A percentile compares a stretch with the other conserved stretches of the same genome.
Evolutionary conservation across 2,113 vertebrate genomes (phyloP).

Genomic region (Holacanthus passer): DNA sequence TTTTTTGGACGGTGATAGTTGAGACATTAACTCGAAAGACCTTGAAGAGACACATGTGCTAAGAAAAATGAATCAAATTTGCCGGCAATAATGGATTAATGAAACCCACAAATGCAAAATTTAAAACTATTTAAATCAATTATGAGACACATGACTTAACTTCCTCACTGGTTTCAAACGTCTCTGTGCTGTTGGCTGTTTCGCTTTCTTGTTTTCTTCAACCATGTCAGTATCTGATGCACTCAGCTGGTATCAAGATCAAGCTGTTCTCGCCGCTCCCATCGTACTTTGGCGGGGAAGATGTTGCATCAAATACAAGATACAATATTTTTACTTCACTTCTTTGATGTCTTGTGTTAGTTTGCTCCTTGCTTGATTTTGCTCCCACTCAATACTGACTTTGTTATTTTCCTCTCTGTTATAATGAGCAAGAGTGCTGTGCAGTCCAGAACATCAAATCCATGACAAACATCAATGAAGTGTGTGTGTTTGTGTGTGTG

Average conservation of each 20-base stretch:
- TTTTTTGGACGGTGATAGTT: too few relatives aligned
- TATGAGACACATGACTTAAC: neutral
- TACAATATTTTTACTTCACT: neutral
- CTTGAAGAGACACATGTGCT: neutral
- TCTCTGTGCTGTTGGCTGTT: neutral
- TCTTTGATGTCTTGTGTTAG: slow-evolving; percentile 51
- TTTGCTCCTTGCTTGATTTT: slow-evolving; percentile 53
- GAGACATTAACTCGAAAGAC: neutral
- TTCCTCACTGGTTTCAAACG: slow-evolving; percentile 1
- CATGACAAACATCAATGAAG: slow-evolving; percentile 61
- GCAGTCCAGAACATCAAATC: slow-evolving; percentile 54
- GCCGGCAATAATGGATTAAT: neutral
- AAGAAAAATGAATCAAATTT: neutral
- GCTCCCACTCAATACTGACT: slow-evolving; percentile 49
- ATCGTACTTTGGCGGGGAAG: neutral
- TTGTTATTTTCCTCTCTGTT: slow-evolving; percentile 61
- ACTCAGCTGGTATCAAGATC: neutral
- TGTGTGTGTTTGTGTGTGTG: slow-evolving; percentile 33
- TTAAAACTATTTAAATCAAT: neutral
- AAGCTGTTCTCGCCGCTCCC: neutral
- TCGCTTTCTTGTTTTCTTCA: neutral
- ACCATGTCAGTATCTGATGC: neutral
- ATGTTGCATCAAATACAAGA: slow-evolving; percentile 29
- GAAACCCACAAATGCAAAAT: neutral
- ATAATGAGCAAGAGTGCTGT: slow-evolving; percentile 58